Evolutionary conservation across 2,113 vertebrate species (phyloP).

Genomic region (Octodon degus): DNA sequence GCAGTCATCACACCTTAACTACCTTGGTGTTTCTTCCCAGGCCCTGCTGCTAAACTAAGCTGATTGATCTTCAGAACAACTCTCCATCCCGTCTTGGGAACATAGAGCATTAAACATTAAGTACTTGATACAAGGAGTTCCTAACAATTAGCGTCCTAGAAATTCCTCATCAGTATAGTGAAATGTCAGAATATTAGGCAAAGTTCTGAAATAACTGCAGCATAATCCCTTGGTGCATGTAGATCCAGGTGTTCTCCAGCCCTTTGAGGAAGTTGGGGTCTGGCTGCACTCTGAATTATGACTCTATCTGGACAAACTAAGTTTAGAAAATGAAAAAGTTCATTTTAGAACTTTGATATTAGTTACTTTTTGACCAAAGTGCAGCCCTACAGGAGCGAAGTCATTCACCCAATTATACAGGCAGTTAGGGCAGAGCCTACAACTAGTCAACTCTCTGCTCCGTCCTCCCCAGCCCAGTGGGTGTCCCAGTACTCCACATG

Average conservation of each 20-base stretch:
- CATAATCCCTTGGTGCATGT: too few relatives aligned
- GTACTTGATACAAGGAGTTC: background rate
- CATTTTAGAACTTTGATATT: background rate
- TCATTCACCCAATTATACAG: background rate
- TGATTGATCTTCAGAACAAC: background rate
- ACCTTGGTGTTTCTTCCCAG: background rate
- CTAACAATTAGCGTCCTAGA: background rate
- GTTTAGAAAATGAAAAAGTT: background rate
- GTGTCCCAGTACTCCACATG: background rate
- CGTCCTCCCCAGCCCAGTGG: background rate
- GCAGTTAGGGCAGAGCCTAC: background rate
- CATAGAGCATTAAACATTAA: background rate
- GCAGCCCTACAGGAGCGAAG: background rate
- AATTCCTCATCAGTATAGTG: background rate
- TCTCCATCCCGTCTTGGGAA: background rate
- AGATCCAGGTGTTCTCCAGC: too few relatives aligned
- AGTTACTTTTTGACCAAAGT: background rate
- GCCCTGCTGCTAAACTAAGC: background rate
- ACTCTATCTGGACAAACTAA: too few relatives aligned
- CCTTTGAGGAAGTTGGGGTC: too few relatives aligned
- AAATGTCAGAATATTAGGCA: background rate
- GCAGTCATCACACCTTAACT: background rate
- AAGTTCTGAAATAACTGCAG: too few relatives aligned
- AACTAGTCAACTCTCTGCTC: background rate
- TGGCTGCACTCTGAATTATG: too few relatives aligned